Percentiles rank a stretch among this genome's conserved stretches.
Conservation (phyloP, 2,888 invertebrate genomes). For the Oxytorus armatus region DNA sequence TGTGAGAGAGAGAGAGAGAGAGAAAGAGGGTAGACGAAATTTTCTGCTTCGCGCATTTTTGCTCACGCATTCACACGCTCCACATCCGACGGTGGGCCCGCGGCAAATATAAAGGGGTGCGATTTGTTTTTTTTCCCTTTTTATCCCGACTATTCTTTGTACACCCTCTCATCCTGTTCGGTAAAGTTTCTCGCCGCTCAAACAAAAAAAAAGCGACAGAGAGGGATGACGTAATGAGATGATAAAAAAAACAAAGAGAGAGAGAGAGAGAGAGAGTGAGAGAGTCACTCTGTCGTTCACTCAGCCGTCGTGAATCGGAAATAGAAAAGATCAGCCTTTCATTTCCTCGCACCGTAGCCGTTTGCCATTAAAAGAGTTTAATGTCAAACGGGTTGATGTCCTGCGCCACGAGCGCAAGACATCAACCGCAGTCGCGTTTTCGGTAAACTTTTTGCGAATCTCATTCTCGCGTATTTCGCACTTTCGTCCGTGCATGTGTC, state of each 20-base stretch:
- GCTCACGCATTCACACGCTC: slow-evolving; percentile 41
- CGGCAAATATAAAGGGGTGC: neutral
- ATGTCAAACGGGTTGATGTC: too few species aligned
- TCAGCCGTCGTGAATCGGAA: slow-evolving; percentile 27
- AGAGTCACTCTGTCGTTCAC: neutral
- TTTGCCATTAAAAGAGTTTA: slow-evolving; percentile 24
- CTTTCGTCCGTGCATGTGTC: neutral
- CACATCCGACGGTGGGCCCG: slow-evolving; percentile 39
- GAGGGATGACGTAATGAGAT: neutral
- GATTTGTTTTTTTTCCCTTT: slow-evolving; percentile 8
- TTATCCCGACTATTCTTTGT: slow-evolving; percentile 28
- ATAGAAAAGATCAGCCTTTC: slow-evolving; percentile 4
- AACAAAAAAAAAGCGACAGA: neutral
- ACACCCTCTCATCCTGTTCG: too few species aligned
- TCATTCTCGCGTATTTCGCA: slow-evolving; percentile 7
- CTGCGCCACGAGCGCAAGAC: slow-evolving; percentile 11
- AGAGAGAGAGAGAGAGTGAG: slow-evolving; percentile 20
- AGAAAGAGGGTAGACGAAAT: slow-evolving; percentile 29
- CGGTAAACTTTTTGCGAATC: slow-evolving; percentile 11
- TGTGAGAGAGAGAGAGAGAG: neutral
- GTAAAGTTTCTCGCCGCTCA: neutral
- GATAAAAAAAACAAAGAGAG: slow-evolving; percentile 6
- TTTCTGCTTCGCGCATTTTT: slow-evolving; percentile 45
- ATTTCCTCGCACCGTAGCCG: neutral
- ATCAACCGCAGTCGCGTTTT: slow-evolving; percentile 5